Evolutionary conservation across 1,140 invertebrate species (phyloP), one percentile per base, ranked within the genome.

Genomic region (Acarapis woodi): DNA sequence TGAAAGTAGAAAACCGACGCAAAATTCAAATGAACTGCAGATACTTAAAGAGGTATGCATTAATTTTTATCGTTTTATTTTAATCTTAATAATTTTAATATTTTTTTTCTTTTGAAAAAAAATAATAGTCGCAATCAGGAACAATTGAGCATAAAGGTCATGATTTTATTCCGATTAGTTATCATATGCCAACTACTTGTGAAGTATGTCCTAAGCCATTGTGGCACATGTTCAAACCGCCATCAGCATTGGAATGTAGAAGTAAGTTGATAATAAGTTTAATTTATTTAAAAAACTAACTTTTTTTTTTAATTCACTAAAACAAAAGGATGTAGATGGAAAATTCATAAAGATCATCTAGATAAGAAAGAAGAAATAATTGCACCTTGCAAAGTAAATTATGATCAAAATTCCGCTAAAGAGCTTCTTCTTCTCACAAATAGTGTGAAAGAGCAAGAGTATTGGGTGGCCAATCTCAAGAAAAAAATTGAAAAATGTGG

Each of bases 151-250:
- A 88, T 51, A 93, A 94, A 61, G 82, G 85, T 2, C 88, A 96
- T 58, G 85, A 94, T 55, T 82, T 97, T 49, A 64, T 93, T 40
- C 73, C 77, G 46, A 83, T 97, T 47, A 82, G 75, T 43, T 97
- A 79, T 60, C 83, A 94, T 57, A 94, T 93, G 69, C 87, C 87
- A 24, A 90, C 88, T 2, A 76, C 76, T 41, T 97, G 88, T 61
- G 88, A 97, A 61, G 73, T 82, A 35, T 97, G 88, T 65, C 71
- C 80, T 23, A 87, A 83, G 54, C 82, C 83, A 47, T 63, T 94
- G 36, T 94, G 83, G 79, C 74, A 90, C 55, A 78, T 94, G 68
- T 76, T 96, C 53, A 70, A 82, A 52, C 87, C 88, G 40, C 87
- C 87, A 32, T 75, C 80, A 43, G 87, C 88, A 35, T 64, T 93